Percentiles rank a stretch among this genome's conserved stretches.
These are phyloP conservation scores for Aphelocoma californica DNA, from an alignment of 2,797 vertebrate species.

Conservation along the genomic window DNA sequence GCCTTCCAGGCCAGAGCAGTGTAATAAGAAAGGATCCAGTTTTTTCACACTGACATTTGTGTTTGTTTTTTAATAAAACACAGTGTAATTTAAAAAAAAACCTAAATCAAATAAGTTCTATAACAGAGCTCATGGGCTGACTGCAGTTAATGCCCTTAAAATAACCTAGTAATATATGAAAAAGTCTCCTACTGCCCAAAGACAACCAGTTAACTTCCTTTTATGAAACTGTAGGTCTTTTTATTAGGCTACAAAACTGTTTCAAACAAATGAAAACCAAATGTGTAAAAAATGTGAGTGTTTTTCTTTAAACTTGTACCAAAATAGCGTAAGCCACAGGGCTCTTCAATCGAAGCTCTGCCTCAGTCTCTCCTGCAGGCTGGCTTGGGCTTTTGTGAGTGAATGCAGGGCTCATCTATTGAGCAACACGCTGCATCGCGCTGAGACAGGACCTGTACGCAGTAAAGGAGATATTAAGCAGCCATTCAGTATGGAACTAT, in stretches of 20 bases:
- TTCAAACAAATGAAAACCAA: constrained; percentile 77
- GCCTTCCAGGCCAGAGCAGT: neutral
- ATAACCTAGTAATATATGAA: constrained; percentile 70
- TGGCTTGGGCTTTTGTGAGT: constrained; percentile 32
- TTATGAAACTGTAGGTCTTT: constrained; percentile 72
- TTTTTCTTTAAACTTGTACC: constrained; percentile 33
- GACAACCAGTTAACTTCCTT: constrained; percentile 72
- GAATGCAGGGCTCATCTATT: constrained; percentile 22
- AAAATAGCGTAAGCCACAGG: neutral
- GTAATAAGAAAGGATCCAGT: neutral
- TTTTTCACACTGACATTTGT: neutral
- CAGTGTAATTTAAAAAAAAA: constrained; percentile 26
- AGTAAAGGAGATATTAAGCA: constrained; percentile 29
- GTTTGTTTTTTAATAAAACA: constrained; percentile 1
- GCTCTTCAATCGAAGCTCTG: neutral
- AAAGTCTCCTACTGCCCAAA: constrained; percentile 62
- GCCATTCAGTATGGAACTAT: constrained; percentile 40
- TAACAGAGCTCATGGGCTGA: constrained; percentile 18
- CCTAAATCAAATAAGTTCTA: constrained; percentile 28
- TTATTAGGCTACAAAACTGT: constrained; percentile 70
- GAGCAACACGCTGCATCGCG: neutral
- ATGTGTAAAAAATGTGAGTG: constrained; percentile 51
- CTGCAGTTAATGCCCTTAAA: constrained; percentile 65
- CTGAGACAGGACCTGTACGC: neutral
- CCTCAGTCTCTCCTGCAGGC: neutral